Base-by-base conservation (phyloP, 1,140 invertebrate genomes). In the Halesus radiatus region DNA sequence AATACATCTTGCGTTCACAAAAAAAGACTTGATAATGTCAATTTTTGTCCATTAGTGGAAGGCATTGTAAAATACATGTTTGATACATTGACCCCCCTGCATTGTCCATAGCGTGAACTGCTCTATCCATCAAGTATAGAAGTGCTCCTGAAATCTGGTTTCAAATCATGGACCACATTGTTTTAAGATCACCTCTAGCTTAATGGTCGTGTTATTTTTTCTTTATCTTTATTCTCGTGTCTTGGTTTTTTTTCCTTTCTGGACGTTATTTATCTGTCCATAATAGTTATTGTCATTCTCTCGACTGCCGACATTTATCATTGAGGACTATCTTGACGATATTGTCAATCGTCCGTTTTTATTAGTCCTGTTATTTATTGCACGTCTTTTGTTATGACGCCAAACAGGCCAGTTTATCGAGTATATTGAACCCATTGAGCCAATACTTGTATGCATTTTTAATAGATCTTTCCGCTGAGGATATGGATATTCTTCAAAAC, bases 61-160 rank as follows among this genome's bases (percentile, higher is more conserved):
- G 37, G 66, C 37, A 0, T 70, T 70, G 45, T 70, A 50, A n/a
- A n/a, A n/a, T n/a, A 22, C 50, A 32, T 45, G 22, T 52, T 70
- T 23, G 66, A 70, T 50, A 37, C n/a, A 29, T 45, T 18, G 22
- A 32, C 1, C 37, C 64, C 18, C 64, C 3, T 13, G 60, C 37
- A 45, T 13, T 10, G 37, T 13, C 37, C 37, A 13, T 13, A 45
- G 10, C 5, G 7, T 1, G 37, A 45, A 13, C 37, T 13, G 10
- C 10, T 29, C 62, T 10, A n/a, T n/a, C 26, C 56, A 60, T 23
- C 15, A 22, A 20, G 54, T 22, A 10, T 18, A 56, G n/a, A 29
- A 64, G 26, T 29, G 62, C 62, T 70, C 29, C 66, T 45, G 66
- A 50, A 70, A 70, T 70, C 66, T 70, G 16, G 37, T 45, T 45